Percentiles rank a stretch among this genome's conserved stretches.
phyloP scores from a whole-genome alignment of 2,797 vertebrate genomes.

The Gallinago stenura region DNA sequence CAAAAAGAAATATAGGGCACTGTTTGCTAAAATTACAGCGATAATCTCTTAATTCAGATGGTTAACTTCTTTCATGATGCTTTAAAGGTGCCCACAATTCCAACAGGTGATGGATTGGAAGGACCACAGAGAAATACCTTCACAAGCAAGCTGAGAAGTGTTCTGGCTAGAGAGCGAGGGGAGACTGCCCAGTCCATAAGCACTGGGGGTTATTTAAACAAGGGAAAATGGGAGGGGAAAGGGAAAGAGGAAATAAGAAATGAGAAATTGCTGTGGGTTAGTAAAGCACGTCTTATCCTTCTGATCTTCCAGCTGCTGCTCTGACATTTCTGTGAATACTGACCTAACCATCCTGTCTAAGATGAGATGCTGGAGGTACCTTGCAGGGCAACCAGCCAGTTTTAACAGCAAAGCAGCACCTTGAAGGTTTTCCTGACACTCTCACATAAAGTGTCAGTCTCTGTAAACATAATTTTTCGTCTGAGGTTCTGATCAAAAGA shows the following conservation, averaged over 20 bases:
- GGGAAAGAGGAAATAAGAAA: background rate
- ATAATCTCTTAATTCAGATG: background rate
- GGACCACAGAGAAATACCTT: background rate
- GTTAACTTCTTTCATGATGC: background rate
- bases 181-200: background rate
- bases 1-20: background rate
- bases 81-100: background rate
- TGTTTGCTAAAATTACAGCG: background rate
- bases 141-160: background rate
- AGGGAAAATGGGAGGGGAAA: background rate
- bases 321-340: background rate
- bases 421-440: background rate
- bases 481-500: background rate
- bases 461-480: background rate
- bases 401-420: background rate
- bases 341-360: background rate
- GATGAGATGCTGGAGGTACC: background rate
- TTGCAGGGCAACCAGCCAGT: background rate
- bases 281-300: background rate
- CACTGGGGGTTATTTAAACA: background rate
- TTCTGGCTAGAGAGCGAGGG: background rate
- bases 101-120: background rate
- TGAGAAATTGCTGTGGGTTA: background rate
- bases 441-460: background rate
- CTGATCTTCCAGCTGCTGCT: background rate